Base-by-base conservation (phyloP, 2,888 invertebrate genomes). In the Dryadula phaetusa region DNA sequence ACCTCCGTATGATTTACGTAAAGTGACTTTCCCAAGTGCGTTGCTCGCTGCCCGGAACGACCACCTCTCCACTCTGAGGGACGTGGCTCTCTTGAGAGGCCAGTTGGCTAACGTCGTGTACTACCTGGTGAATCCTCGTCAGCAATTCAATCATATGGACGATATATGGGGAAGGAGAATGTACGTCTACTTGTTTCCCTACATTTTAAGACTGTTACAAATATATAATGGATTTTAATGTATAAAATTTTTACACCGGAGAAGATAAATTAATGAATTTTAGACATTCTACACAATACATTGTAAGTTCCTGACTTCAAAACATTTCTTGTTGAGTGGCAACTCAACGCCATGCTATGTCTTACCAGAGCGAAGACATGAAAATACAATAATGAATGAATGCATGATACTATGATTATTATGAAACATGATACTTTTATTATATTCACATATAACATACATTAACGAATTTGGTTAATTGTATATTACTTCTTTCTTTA, bases 21-120 rank as follows among this genome's bases (percentile, higher is more conserved):
- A 79, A 60, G 73, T 87, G 1, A 81, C 76, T 0, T 79, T 81
- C 73, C 74, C 75, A 0, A 68, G 78, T 0, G 77, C 76, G 2
- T 25, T 86, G 56, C 42, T 85, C 0, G 79, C 76, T 10, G 80
- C 78, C 0, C 69, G 68, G 16, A 81, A 81, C 47, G 87, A 87
- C 28, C 62, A 68, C 8, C 53, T 84, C 10, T 79, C 83, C 0
- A 77, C 77, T 0, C 25, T 81, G 1, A 62, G 74, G 18, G 85
- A 87, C 58, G 79, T 79, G 0, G 62, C 69, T 2, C 56, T 70
- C 0, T 66, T 86, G 0, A 71, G 67, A 14, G 62, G 72, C 0
- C 62, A 69, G 10, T 66, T 86, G 8, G 79, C 82, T 0, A 85
- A 84, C 42, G 75, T 84, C 8, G 54, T 71, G 7, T 69, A 72